These are phyloP conservation scores for Agonum fuliginosum DNA, from an alignment of 2,888 invertebrate genomes.

Conservation along the genomic window DNA sequence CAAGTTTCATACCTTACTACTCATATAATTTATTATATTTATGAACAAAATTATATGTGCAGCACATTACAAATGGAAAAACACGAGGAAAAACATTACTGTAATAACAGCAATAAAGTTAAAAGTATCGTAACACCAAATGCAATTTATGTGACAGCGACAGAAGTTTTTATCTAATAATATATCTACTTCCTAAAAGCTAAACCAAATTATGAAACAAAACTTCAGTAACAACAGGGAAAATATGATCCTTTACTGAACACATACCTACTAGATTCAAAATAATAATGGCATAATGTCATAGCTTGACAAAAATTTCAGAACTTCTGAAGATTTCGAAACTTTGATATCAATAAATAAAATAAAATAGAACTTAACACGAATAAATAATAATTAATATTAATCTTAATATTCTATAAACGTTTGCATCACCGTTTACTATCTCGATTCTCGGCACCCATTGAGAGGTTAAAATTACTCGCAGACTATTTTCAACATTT, in stretches of 20 bases:
- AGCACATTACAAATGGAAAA: too few relatives aligned
- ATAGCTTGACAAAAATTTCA: too few relatives aligned
- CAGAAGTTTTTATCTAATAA: conserved; percentile 18
- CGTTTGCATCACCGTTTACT: not conserved
- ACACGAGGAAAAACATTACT: too few relatives aligned
- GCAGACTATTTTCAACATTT: conserved; percentile 46
- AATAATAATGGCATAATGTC: too few relatives aligned
- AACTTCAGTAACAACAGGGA: not conserved
- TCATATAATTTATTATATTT: not conserved
- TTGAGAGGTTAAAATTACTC: conserved; percentile 49
- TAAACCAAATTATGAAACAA: conserved; percentile 1
- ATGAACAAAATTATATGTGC: too few relatives aligned
- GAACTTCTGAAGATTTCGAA: too few relatives aligned
- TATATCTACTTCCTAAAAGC: conserved; percentile 10
- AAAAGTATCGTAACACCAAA: too few relatives aligned
- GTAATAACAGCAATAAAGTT: conserved; percentile 13
- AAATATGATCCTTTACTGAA: too few relatives aligned
- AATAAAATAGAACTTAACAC: too few relatives aligned
- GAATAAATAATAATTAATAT: too few relatives aligned
- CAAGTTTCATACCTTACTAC: not conserved
- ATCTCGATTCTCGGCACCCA: conserved; percentile 3
- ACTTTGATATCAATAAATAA: too few relatives aligned
- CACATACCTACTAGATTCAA: too few relatives aligned
- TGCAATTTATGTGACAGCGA: not conserved
- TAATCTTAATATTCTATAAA: not conserved